Base-by-base conservation (phyloP, 2,797 vertebrate species). In the Pristis pectinata region DNA sequence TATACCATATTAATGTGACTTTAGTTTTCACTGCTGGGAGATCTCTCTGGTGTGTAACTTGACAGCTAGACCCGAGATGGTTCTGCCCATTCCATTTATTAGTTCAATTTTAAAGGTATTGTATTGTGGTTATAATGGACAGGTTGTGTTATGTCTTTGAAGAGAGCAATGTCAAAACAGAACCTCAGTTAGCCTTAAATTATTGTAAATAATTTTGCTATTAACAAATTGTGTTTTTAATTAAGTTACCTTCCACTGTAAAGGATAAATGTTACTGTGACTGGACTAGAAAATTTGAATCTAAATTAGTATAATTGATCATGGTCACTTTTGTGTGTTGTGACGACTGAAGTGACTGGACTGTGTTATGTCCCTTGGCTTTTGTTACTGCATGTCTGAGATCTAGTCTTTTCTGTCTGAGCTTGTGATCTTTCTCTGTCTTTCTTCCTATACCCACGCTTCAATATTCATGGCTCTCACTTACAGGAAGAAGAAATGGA, bases 401-500 rank as follows among this genome's bases (percentile, higher is more conserved):
- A 97, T 98, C 98, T 97, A 96, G 96, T 98, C 98, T 98, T 97
- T 98, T 98, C 98, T 98, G 98, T 98, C 98, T 99, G 98, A 99
- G 98, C 98, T 98, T 98, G 97, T 99, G 97, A 97, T 97, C 97
- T 97, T 96, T 97, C 97, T 98, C 97, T 97, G 96, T 98, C 97
- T 97, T 96, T 95, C 94, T 95, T 95, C 96, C 96, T 97, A 96
- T 96, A 98, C 97, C 97, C 98, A 96, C 97, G 98, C 98, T 98
- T 98, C 98, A 98, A 97, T 98, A 96, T 98, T 98, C 98, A 97
- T 98, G 98, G 98, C 98, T 98, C 97, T 98, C 95, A 97, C 97
- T 98, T 98, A 96, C 98, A 99, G 99, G 98, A 99, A 99, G 99
- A 99, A 99, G 99, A 99, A 99, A 95, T 99, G 99, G 99, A 98